Percentiles rank a stretch among this genome's conserved stretches.
Conservation (phyloP, 2,888 invertebrate species). For the Clivina fossor region DNA sequence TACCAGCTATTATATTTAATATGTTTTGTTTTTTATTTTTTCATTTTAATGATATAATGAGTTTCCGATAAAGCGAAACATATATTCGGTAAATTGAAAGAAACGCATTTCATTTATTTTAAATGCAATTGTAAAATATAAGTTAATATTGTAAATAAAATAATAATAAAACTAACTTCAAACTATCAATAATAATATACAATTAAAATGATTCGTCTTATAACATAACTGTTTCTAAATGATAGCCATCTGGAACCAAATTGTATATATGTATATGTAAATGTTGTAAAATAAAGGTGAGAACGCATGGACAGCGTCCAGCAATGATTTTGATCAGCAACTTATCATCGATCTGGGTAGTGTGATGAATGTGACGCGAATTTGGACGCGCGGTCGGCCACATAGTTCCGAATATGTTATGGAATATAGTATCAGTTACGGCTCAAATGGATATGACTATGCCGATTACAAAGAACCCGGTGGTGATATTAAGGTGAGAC, state of each 20-base stretch:
- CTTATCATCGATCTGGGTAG: conserved; percentile 86
- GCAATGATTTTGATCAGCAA: conserved; percentile 90
- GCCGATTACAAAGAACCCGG: conserved; percentile 86
- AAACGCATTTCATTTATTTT: too few species aligned
- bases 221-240: too few species aligned
- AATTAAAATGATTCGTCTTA: too few species aligned
- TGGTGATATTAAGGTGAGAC: conserved; percentile 84
- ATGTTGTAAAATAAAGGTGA: conserved; percentile 64
- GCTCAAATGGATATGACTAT: conserved; percentile 87
- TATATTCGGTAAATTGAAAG: too few species aligned
- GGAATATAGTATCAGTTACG: conserved; percentile 92
- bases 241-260: too few species aligned
- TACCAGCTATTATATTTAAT: too few species aligned
- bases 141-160: not conserved
- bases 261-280: too few species aligned
- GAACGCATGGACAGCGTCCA: conserved; percentile 90
- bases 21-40: too few species aligned
- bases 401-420: conserved; percentile 89
- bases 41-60: too few species aligned
- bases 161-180: not conserved
- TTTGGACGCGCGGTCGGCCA: conserved; percentile 87
- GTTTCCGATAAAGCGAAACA: too few species aligned
- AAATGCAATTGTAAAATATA: not conserved
- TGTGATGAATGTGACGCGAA: conserved; percentile 84
- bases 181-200: not conserved